phyloP scores from a whole-genome alignment of 2,113 vertebrate genomes.

The Hydropotes inermis region DNA sequence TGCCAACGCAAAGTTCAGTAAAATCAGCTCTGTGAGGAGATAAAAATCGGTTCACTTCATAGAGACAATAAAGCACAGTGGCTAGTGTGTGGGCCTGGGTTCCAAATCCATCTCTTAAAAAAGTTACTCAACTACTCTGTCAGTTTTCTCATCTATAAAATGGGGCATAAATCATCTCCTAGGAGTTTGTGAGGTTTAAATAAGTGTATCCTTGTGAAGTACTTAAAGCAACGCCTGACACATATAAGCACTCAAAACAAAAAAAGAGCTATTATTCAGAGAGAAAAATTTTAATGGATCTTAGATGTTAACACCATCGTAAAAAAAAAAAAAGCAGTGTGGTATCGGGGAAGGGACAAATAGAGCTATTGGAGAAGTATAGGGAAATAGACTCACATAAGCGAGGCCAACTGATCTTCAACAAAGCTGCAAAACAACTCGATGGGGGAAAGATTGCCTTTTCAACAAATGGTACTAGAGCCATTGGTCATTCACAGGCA shows the following conservation, averaged over 20 bases:
- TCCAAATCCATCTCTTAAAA: background rate
- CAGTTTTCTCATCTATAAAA: slow-evolving; percentile 15
- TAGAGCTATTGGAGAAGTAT: background rate
- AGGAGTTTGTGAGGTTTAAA: slow-evolving; percentile 20
- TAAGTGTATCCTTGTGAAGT: background rate
- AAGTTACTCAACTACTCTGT: background rate
- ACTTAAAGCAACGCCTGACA: background rate
- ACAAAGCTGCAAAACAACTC: background rate
- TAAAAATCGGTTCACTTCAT: background rate
- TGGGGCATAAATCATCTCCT: background rate
- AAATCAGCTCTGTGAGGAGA: slow-evolving; percentile 1
- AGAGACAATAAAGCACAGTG: background rate
- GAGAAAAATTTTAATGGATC: background rate
- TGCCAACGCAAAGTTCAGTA: background rate
- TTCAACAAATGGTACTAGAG: background rate
- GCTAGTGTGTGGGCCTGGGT: background rate
- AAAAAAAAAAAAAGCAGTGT: background rate
- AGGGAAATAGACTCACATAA: background rate
- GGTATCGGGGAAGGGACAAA: background rate
- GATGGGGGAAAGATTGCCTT: background rate
- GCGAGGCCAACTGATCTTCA: background rate
- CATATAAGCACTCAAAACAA: background rate
- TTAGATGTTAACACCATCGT: background rate
- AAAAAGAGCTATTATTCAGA: background rate
- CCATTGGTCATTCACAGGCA: background rate